Conservation (phyloP, 2,113 vertebrate genomes). For the Rynchops niger region DNA sequence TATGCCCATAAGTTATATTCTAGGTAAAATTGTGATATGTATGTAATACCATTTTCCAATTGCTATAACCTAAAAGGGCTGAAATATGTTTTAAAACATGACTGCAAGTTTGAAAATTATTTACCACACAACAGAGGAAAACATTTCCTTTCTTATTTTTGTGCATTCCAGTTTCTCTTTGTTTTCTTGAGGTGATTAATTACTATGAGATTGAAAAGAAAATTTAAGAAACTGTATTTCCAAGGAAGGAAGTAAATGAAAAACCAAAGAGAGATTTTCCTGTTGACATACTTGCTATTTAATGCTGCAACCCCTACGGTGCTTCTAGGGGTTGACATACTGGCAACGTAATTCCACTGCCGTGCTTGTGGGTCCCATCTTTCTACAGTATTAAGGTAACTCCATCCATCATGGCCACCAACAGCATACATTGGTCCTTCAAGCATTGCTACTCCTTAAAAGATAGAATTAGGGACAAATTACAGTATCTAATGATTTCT, state of each 20-base stretch:
- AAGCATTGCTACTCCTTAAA: conserved; percentile 90
- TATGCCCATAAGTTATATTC: neutral
- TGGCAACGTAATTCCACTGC: conserved; percentile 98
- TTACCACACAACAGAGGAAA: neutral
- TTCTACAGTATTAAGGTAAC: conserved; percentile 96
- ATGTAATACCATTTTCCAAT: neutral
- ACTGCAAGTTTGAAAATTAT: neutral
- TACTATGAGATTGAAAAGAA: neutral
- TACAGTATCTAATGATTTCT: neutral
- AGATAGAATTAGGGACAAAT: neutral
- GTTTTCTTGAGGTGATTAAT: neutral
- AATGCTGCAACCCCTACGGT: conserved; percentile 93
- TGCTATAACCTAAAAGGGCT: neutral
- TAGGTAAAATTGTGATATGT: neutral
- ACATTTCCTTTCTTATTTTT: neutral
- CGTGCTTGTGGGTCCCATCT: conserved; percentile 95
- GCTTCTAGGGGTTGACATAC: conserved; percentile 95
- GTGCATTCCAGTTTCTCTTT: neutral
- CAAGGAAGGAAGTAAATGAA: neutral
- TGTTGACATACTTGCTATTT: conserved; percentile 89
- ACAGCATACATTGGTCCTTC: conserved; percentile 99
- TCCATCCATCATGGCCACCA: conserved; percentile 97
- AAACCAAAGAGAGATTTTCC: neutral
- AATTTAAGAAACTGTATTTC: neutral
- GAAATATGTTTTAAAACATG: neutral